phyloP scores from a whole-genome alignment of 2,113 vertebrate species.

The Eurystomus gularis region DNA sequence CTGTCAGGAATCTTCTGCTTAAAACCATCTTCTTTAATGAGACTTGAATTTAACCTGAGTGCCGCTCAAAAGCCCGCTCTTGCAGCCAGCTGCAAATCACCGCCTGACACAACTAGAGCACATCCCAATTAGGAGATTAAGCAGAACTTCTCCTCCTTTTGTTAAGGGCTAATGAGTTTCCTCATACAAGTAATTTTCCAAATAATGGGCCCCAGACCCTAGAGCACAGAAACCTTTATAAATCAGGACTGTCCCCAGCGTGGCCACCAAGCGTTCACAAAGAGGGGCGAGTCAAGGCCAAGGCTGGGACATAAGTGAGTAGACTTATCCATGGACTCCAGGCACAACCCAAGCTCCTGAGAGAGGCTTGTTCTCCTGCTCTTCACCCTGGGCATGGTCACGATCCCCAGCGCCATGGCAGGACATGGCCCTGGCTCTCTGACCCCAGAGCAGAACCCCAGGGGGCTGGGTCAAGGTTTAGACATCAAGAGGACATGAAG shows the following conservation, averaged over 20 bases:
- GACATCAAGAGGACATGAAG: not conserved
- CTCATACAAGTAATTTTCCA: not conserved
- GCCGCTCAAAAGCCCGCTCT: not conserved
- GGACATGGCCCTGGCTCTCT: fast-evolving
- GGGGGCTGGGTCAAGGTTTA: fast-evolving
- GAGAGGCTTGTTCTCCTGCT: not conserved
- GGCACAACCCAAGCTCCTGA: not conserved
- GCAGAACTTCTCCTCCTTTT: not conserved
- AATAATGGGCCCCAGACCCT: not conserved
- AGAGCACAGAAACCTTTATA: not conserved
- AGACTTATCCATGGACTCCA: fast-evolving
- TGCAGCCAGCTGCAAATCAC: not conserved
- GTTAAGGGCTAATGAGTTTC: not conserved
- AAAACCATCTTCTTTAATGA: not conserved
- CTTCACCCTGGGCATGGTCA: not conserved
- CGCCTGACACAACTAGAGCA: not conserved
- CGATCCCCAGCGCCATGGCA: fast-evolving
- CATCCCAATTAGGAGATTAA: not conserved
- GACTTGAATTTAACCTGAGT: not conserved
- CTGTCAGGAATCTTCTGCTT: slow-evolving; percentile 27
- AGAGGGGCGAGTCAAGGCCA: not conserved
- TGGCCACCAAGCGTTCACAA: not conserved
- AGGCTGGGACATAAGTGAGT: not conserved
- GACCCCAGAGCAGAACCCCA: not conserved
- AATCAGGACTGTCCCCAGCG: not conserved